Evolutionary conservation across 1,140 invertebrate species (phyloP), one percentile per base, ranked within the genome.

Genomic region (Triops longicaudatus): DNA sequence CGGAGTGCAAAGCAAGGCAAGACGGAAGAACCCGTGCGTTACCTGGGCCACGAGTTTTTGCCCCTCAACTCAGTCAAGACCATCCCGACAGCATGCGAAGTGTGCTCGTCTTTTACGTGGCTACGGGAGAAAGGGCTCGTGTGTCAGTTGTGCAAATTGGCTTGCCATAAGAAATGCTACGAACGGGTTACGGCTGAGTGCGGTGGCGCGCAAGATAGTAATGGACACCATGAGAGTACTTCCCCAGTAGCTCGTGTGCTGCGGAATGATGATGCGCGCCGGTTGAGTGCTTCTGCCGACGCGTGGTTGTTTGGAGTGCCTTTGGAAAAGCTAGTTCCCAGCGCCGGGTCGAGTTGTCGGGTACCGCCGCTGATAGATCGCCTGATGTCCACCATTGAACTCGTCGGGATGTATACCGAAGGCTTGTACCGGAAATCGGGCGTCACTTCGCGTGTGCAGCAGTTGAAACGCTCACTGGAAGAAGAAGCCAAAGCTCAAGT

Each of bases 41-140:
- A 91, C 84, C 88, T 90, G 73, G 94, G 92, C 63, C 96, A 98
- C 84, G 90, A 89, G 73, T 97, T 97, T 83, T 87, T 92, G 27
- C 85, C 93, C 76, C 94, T 93, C 27, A 77, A 76, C 71, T 74
- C 76, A 41, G 94, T 96, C 82, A 96, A 98, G 79, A 97, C 96
- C 85, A 98, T 98, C 81, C 94, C 95, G 5, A 98, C 95, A 1
- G 95, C 93, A 79, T 98, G 96, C 85, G 96, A 98, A 86, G 91
- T 96, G 28, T 98, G 96, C 85, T 92, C 91, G 80, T 93, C 92
- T 0, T 94, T 97, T 84, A 92, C 93, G 90, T 97, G 95, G 95
- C 93, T 96, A 42, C 92, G 96, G 72, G 95, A 98, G 82, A 88
- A 94, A 78, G 93, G 94, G 42, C 89, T 96, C 73, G 91, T 92